Percentiles rank a stretch among this genome's conserved stretches.
Conservation (phyloP, 2,888 invertebrate species). For the Eupithecia abbreviata region DNA sequence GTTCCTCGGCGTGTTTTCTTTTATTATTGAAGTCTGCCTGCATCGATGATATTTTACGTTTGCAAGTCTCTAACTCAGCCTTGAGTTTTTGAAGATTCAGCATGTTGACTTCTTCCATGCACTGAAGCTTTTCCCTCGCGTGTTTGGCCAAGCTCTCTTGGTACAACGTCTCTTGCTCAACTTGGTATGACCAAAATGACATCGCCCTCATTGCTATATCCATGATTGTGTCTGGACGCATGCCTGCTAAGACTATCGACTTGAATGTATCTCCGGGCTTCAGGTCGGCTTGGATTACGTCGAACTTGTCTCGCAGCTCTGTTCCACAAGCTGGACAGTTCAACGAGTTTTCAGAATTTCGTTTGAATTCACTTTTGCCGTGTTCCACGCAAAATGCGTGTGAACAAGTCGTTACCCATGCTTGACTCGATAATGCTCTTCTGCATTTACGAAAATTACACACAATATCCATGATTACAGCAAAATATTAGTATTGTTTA, state of each 20-base stretch:
- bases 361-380: slow-evolving; percentile 77
- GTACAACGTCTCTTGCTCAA: slow-evolving; percentile 79
- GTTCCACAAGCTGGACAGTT: slow-evolving; percentile 81
- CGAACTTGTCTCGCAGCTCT: slow-evolving; percentile 79
- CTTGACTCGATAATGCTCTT: slow-evolving; percentile 73
- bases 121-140: slow-evolving; percentile 73
- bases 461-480: slow-evolving; percentile 66
- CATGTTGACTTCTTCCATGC: slow-evolving; percentile 75
- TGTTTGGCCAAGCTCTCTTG: slow-evolving; percentile 79
- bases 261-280: slow-evolving; percentile 80
- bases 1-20: slow-evolving; percentile 74
- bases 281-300: slow-evolving; percentile 80
- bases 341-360: slow-evolving; percentile 72
- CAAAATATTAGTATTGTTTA: slow-evolving; percentile 10
- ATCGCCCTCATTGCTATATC: slow-evolving; percentile 83
- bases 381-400: slow-evolving; percentile 83
- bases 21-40: slow-evolving; percentile 76
- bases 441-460: slow-evolving; percentile 82
- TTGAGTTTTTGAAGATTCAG: slow-evolving; percentile 76
- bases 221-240: slow-evolving; percentile 81
- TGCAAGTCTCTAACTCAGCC: slow-evolving; percentile 76
- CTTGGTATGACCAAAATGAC: slow-evolving; percentile 82
- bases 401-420: slow-evolving; percentile 83
- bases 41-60: slow-evolving; percentile 72
- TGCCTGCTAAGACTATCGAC: slow-evolving; percentile 80